phyloP scores from a whole-genome alignment of 2,888 invertebrate genomes.

The Acrobasis suavella region DNA sequence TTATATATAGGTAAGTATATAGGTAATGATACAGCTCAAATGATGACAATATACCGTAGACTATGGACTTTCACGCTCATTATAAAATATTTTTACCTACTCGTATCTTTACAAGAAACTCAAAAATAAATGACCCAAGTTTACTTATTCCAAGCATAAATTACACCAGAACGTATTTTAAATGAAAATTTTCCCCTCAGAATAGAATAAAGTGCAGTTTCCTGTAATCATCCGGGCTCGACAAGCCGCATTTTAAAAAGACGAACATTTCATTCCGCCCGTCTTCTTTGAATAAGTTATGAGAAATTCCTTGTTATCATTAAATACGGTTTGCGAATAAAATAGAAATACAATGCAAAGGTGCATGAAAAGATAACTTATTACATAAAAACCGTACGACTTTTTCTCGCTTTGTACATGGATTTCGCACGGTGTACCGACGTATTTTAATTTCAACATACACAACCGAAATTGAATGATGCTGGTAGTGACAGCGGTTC shows the following conservation, averaged over 20 bases:
- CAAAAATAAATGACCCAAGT: not conserved
- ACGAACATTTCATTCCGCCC: conserved; percentile 17
- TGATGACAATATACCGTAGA: too few relatives aligned
- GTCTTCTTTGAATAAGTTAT: conserved; percentile 23
- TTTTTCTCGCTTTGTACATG: conserved; percentile 7
- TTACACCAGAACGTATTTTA: conserved; percentile 15
- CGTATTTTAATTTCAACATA: conserved; percentile 7
- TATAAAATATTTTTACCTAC: too few relatives aligned
- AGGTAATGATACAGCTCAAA: too few relatives aligned
- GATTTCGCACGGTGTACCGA: not conserved
- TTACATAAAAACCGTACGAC: conserved; percentile 22
- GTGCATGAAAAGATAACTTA: conserved; percentile 16
- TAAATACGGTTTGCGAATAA: conserved; percentile 22
- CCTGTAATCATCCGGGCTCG: conserved; percentile 22
- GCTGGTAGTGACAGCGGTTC: conserved; percentile 19
- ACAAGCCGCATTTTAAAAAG: conserved; percentile 19
- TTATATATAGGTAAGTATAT: too few relatives aligned
- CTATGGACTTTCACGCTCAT: too few relatives aligned
- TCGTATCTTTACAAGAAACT: not conserved
- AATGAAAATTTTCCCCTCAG: conserved; percentile 20
- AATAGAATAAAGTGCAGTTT: conserved; percentile 23
- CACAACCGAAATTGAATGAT: conserved; percentile 18
- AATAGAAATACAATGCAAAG: conserved; percentile 24
- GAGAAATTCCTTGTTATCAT: conserved; percentile 24
- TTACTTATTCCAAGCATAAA: conserved; percentile 10